Evolutionary conservation across 2,888 invertebrate genomes (phyloP), one percentile per base, ranked within the genome.

Genomic region (Iselma pallidipennis): DNA sequence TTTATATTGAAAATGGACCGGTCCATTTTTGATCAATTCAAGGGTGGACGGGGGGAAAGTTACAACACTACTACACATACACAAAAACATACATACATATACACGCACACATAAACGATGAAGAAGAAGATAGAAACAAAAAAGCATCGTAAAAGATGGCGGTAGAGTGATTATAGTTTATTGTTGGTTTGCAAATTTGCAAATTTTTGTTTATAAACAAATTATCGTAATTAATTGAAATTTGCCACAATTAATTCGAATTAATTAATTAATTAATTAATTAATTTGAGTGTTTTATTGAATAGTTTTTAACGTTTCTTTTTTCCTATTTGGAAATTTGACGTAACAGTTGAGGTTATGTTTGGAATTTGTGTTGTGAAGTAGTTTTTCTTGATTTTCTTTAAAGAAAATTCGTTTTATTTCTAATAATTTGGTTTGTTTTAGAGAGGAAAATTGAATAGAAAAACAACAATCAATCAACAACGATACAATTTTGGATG

Each of bases 121-220:
- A 68, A 56, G 60, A 72, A 73, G 71, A 67, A 74, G 71, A 73
- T 73, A 37, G 37, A 74, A 76, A 78, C 76, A 74, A 74, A 74
- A 74, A 77, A 74, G 77, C 76, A 75, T 77, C 76, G 74, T 75
- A 74, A 78, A 81, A 81, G 80, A 81, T 81, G 81, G 81, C 81
- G 78, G 80, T 76, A 71, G 69, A 72, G 74, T 78, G 78, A 80
- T 79, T 77, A 75, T 37, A 33, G n/a, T 73, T 76, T 74, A 72
- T 74, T 76, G 74, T 70, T 71, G 69, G 74, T 78, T 77, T 80
- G 80, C 74, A 37, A 80, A 78, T 79, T 80, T 77, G 79, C 78
- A 71, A 79, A 74, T 76, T 79, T n/a, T n/a, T 79, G 78, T 78
- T 79, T 77, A 76, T 78, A 79, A 79, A 80, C 78, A 79, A 76